Evolutionary conservation across 2,113 vertebrate genomes (phyloP), one percentile per base, ranked within the genome.

Genomic region (Acanthochromis polyacanthus): DNA sequence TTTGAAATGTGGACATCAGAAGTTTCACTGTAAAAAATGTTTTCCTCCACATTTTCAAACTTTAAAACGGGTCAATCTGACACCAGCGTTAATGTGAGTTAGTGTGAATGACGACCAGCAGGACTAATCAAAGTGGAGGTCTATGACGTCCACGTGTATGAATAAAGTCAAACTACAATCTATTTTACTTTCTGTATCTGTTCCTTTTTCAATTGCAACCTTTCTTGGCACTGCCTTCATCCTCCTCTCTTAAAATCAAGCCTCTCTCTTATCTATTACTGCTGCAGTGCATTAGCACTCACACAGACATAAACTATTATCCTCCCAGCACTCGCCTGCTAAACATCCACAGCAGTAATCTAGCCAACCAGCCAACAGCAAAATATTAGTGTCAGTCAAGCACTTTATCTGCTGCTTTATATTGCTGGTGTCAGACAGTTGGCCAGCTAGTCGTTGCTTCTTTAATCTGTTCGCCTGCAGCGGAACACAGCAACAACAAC

Each of bases 331-430:
- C 19, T 57, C 10, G 23, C 51, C 51, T 63, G 40, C 19, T 30
- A 9, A 52, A 67, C 14, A 28, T 23, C 19, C 40, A 23, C 17
- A 12, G 28, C 2, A 1, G 1, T 55, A 8, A 81, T 63, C 57
- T 56, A 30, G 40, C 8, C n/a, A 30, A 46, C 60, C 45, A 59
- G 38, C 66, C 59, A 55, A 19, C 38, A 52, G n/a, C 19, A 67
- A 57, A 51, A 52, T 45, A 32, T 63, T 57, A 40, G 73, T 74
- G 74, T 63, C 67, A 76, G 69, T 69, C 25, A 68, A 59, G 17
- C 15, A 8, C 46, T 32, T 28, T 36, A 38, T 81, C 60, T 63
- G 70, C 69, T 58, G 53, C 59, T 80, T 58, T 14, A 22, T 72
- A 60, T 63, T 22, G 25, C 63, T 12, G 20, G 48, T 43, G 58